Evolutionary conservation across 1,140 invertebrate species (phyloP).

Genomic region (Heliconius himera): DNA sequence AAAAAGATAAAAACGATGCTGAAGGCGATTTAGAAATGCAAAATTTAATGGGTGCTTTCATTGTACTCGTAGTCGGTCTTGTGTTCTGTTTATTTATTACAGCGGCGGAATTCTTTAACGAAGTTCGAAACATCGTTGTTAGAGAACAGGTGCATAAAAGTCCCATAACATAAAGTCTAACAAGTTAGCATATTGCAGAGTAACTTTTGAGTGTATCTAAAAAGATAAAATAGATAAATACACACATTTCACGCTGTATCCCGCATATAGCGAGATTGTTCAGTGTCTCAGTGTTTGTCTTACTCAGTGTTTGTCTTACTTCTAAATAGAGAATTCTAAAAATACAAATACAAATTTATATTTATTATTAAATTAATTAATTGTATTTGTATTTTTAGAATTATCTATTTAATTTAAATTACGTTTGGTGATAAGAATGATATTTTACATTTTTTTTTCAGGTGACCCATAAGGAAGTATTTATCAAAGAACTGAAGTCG

Average conservation of each 20-base stretch:
- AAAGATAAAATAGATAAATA: background rate
- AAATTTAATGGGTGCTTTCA: constrained; percentile 94
- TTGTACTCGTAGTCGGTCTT: constrained; percentile 89
- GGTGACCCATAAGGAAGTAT: constrained; percentile 72
- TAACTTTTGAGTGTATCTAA: background rate
- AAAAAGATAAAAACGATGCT: constrained; percentile 60
- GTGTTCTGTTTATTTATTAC: constrained; percentile 85
- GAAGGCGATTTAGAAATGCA: constrained; percentile 87
- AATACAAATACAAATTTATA: background rate
- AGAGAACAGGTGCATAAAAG: constrained; percentile 84
- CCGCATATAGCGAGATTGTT: no score
- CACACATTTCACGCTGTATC: no score
- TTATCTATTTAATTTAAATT: no score
- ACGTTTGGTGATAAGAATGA: background rate
- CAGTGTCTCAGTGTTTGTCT: no score
- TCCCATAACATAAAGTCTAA: background rate
- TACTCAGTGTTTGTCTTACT: no score
- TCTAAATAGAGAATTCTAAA: no score
- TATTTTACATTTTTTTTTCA: constrained; percentile 35
- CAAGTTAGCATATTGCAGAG: background rate
- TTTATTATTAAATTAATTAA: no score
- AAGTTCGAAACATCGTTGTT: constrained; percentile 89
- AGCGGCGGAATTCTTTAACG: constrained; percentile 91
- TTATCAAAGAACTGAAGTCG: constrained; percentile 67
- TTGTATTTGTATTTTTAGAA: no score